Evolutionary conservation across 2,113 vertebrate genomes (phyloP), one percentile per base, ranked within the genome.

Genomic region (Nerophis ophidion): DNA sequence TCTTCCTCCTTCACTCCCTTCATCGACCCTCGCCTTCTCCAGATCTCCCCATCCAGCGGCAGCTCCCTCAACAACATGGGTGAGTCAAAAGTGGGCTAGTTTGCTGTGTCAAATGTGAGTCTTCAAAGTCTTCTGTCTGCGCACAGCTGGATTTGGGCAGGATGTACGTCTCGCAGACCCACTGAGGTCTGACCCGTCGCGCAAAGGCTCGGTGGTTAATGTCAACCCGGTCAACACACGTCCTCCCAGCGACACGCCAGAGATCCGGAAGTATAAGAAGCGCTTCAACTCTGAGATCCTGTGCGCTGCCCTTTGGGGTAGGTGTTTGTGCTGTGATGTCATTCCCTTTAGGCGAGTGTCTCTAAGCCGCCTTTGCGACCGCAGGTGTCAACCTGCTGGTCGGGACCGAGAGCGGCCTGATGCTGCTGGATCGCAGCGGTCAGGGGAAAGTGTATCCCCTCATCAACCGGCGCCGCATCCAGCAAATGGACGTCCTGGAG

Each of bases 1-100:
- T 98, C 96, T 73, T 98, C 96, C 61, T 99, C 97, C 85, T 99
- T 99, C 91, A 98, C 96, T 70, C 97, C 97, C 75, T 99, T 98
- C 88, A 99, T 99, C 85, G 96, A 99, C 89, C 96, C 95, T 61
- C 91, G 96, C 72, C 93, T 98, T 81, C 94, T 99, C 74, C 96
- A 99, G 91, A 93, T 99, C 83, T 98, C 96, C 79, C 96, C 96
- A 76, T 97, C 96, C 87, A 95, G 93, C 64, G 94, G 94, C 71
- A 94, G 92, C 83, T 93, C 94, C 82, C 94, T 97, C 78, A 96
- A 94, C 82, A 96, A 95, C 82, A 93, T 95, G 91, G 95, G 95
- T 98, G 91, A 88, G 66, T 63, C 11, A 8, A 15, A 56, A 42
- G 5, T 40, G 12, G 38, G 17, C 7, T 42, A 19, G 35, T 19